Conservation (phyloP, 2,113 vertebrate species). For the Narcine bancroftii region DNA sequence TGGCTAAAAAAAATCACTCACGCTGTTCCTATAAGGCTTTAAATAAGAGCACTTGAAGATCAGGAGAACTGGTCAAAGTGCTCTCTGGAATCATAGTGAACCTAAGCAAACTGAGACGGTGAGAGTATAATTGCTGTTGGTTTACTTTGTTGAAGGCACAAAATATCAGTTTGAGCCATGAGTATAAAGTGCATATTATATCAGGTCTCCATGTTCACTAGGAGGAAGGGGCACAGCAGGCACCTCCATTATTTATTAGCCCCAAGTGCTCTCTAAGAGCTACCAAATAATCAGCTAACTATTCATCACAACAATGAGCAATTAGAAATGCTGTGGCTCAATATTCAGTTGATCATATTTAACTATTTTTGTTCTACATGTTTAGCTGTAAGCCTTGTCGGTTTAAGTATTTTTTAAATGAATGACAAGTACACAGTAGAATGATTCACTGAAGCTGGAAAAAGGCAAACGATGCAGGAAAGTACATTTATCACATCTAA, state of each 20-base stretch:
- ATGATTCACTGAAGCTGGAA: neutral
- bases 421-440: too few relatives aligned
- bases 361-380: neutral
- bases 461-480: neutral
- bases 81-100: neutral
- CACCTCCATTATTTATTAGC: neutral
- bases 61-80: neutral
- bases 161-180: too few relatives aligned
- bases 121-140: neutral
- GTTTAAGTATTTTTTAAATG: neutral
- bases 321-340: neutral
- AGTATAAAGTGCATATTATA: neutral
- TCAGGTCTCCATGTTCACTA: neutral
- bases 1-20: neutral
- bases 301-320: neutral
- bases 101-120: neutral
- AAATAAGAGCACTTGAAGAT: neutral
- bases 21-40: neutral
- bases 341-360: neutral
- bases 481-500: neutral
- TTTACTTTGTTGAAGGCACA: neutral
- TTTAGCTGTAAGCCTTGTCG: neutral
- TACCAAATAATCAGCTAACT: neutral
- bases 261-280: neutral
- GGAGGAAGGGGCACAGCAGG: neutral